Base-by-base conservation (phyloP, 2,888 invertebrate species). In the Metacarcinus magister region DNA sequence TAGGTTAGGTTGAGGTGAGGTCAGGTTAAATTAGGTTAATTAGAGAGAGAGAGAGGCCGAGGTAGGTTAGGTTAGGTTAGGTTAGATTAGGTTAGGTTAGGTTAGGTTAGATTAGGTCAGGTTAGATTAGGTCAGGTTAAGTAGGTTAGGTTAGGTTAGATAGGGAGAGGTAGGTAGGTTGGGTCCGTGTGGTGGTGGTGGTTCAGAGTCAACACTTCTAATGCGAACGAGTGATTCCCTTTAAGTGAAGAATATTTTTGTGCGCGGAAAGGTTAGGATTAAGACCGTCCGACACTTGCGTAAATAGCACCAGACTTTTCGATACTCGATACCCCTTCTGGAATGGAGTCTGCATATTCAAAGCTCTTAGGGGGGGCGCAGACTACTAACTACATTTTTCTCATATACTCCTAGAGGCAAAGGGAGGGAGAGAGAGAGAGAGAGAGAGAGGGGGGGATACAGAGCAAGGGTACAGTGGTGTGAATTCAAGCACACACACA, bases 181-280 rank as follows among this genome's bases (percentile, higher is more conserved):
- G 44, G 39, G 44, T 91, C 43, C 43, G 44, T 91, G 91, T n/a
- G n/a, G n/a, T n/a, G n/a, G n/a, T 44, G 91, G 23, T 44, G 23
- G 39, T 91, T 10, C 4, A 3, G n/a, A 28, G 28, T 75, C 28
- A 28, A 28, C 75, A 28, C 75, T 28, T n/a, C 75, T 75, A n/a
- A 75, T n/a, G 8, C 28, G 7, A 75, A 28, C 75, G 28, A 75
- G 75, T 28, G 75, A 75, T 75, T n/a, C 75, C 75, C 75, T 75
- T 75, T 75, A 75, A 28, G 75, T 28, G 3, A 2, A 3, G 23
- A 75, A 75, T 75, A 28, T 75, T 75, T 75, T 28, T 28, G 75
- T 75, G 75, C n/a, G n/a, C n/a, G 75, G n/a, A 75, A n/a, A 75
- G 28, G 75, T 75, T 75, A n/a, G 28, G 75, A 75, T 75, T n/a